Conservation (phyloP, 64 coral and sea anemone species). For the Cladopsammia gracilis region DNA sequence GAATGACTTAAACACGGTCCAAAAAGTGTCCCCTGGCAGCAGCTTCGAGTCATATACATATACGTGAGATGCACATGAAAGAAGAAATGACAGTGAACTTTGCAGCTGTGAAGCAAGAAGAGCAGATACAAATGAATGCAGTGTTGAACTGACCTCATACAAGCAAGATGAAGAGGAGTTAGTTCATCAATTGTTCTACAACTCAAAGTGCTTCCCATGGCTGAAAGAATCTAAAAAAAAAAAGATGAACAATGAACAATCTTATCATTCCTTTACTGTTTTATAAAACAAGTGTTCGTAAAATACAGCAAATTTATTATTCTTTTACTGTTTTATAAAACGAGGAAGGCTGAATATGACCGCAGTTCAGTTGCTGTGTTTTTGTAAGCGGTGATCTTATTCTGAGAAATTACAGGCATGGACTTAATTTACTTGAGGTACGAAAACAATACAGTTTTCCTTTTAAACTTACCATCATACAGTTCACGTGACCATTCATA, state of each 20-base stretch:
- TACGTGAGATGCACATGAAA: too few species aligned
- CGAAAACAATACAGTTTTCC: not conserved
- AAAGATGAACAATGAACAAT: not conserved
- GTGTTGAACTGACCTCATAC: slow-evolving; percentile 82
- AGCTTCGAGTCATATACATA: too few species aligned
- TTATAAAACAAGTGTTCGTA: not conserved
- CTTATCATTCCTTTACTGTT: too few species aligned
- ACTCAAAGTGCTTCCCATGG: slow-evolving; percentile 85
- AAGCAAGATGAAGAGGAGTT: slow-evolving; percentile 88
- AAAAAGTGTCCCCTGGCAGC: too few species aligned
- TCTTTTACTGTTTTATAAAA: too few species aligned
- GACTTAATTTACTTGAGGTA: too few species aligned
- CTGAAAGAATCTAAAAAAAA: slow-evolving; percentile 81
- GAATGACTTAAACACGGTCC: too few species aligned
- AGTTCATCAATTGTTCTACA: slow-evolving; percentile 91
- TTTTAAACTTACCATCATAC: slow-evolving; percentile 93
- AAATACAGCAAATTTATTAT: not conserved
- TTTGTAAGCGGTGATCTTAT: too few species aligned
- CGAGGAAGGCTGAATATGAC: too few species aligned
- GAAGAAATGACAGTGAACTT: too few species aligned
- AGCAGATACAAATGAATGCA: not conserved
- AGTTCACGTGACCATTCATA: slow-evolving; percentile 99
- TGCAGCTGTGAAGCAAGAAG: not conserved
- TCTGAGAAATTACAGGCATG: too few species aligned
- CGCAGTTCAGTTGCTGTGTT: too few species aligned